A percentile compares a stretch with the other conserved stretches of the same genome.
These are phyloP conservation scores for Coelogynopora nodosa DNA, from an alignment of 2,888 invertebrate genomes.

Conservation along the genomic window DNA sequence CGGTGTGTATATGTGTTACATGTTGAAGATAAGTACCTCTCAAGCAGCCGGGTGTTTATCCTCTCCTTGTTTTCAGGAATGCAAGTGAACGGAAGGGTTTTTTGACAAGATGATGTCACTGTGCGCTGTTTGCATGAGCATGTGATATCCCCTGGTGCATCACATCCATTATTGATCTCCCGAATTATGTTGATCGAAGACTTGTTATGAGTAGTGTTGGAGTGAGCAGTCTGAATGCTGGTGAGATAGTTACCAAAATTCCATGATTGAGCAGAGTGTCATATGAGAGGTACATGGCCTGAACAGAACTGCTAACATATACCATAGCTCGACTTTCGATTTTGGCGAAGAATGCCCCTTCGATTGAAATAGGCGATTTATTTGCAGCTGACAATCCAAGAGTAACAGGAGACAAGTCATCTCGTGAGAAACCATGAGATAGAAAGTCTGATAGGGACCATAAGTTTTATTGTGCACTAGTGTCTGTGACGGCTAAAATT, in stretches of 20 bases:
- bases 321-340: background rate
- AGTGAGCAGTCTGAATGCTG: background rate
- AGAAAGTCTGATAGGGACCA: constrained; percentile 8
- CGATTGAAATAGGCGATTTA: background rate
- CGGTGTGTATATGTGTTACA: no score
- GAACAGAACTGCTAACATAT: constrained; percentile 14
- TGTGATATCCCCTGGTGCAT: background rate
- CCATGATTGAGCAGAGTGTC: constrained; percentile 3
- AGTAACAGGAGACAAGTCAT: constrained; percentile 11
- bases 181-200: background rate
- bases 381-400: constrained; percentile 2
- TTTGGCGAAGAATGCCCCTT: constrained; percentile 2
- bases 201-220: no score
- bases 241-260: background rate
- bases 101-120: no score
- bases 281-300: constrained; percentile 23
- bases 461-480: constrained; percentile 2
- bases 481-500: background rate
- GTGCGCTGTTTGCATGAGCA: background rate
- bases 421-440: constrained; percentile 9
- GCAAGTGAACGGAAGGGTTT: background rate
- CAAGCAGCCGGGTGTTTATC: background rate
- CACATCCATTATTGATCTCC: background rate
- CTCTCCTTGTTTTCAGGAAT: background rate
- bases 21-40: no score